Base-by-base conservation (phyloP, 2,888 invertebrate species). In the Folsomia candida region DNA sequence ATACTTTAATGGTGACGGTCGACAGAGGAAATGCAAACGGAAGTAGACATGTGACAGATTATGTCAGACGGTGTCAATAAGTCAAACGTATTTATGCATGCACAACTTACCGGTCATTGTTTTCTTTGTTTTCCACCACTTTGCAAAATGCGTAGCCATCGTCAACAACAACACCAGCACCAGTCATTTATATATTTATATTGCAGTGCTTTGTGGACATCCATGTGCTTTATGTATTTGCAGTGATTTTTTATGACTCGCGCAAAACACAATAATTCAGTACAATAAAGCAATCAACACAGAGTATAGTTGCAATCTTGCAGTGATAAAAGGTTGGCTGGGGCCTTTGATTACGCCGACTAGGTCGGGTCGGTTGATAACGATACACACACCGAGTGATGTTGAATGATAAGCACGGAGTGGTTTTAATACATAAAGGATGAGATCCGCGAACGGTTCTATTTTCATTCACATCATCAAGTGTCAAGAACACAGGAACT, bases 101-200 rank as follows among this genome's bases (percentile, higher is more conserved):
- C n/a, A 18, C 9, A 47, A 22, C 78, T 71, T 75, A 79, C 79
- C 79, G 70, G 78, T 76, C 67, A 79, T 79, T 60, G 77, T 76
- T 74, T 79, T 79, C 72, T 79, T 79, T 6, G 79, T 76, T 66
- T 76, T 79, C 78, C 79, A 79, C 79, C 79, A 79, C 76, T 77
- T 78, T 67, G 78, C 76, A 69, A 79, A 77, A 71, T 79, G 79
- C 70, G 79, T 79, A 72, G 78, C 77, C 79, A 79, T 79, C 54
- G 47, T 11, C 47, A 47, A 47, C 18, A 47, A 47, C 47, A 47
- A 47, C 47, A 47, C n/a, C n/a, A n/a, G n/a, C n/a, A n/a, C n/a
- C n/a, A n/a, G n/a, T n/a, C n/a, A n/a, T n/a, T n/a, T n/a, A n/a
- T n/a, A n/a, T n/a, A n/a, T n/a, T n/a, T n/a, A n/a, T n/a, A n/a